Evolutionary conservation across 2,113 vertebrate species (phyloP).

Genomic region (Anas platyrhynchos): DNA sequence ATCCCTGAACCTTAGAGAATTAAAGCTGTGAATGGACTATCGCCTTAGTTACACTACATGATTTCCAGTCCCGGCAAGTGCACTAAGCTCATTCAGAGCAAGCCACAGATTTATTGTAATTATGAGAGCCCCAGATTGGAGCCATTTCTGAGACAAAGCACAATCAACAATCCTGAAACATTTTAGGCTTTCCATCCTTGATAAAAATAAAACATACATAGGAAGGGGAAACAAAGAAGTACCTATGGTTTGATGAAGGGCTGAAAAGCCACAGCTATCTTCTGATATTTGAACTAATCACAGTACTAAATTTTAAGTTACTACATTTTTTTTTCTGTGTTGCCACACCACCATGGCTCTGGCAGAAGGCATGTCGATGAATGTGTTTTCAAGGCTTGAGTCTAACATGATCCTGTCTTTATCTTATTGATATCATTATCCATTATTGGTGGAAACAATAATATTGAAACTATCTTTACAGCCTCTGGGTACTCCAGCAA

Average conservation of each 20-base stretch:
- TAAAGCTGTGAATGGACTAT: background rate
- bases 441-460: background rate
- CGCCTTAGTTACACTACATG: background rate
- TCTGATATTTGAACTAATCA: background rate
- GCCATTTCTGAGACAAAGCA: background rate
- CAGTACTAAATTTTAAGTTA: background rate
- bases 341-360: background rate
- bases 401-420: background rate
- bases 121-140: background rate
- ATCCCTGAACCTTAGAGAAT: background rate
- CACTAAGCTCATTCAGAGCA: background rate
- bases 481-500: background rate
- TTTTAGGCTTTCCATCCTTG: background rate
- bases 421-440: background rate
- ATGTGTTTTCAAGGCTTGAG: background rate
- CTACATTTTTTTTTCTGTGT: background rate
- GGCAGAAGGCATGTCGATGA: background rate
- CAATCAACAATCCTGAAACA: background rate
- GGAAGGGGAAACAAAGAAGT: background rate
- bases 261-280: background rate
- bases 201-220: fast-evolving
- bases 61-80: background rate
- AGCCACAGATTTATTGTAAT: background rate
- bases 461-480: background rate
- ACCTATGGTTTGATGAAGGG: background rate